phyloP scores from a whole-genome alignment of 2,797 vertebrate genomes.

The Lutjanus campechanus region DNA sequence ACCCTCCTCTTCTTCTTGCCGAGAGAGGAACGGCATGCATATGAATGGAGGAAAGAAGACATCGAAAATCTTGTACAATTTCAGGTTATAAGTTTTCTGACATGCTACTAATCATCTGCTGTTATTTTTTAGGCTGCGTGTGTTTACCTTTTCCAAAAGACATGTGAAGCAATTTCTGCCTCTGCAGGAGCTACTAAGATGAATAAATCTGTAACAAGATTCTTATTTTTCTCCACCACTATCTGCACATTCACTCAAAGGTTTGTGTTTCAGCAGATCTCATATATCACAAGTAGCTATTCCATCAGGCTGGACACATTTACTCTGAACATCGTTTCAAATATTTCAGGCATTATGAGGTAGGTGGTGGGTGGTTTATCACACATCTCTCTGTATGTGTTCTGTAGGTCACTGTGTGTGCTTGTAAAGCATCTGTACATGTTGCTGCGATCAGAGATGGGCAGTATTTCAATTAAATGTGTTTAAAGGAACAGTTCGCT shows the following conservation, averaged over 20 bases:
- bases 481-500: no score
- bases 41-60: slow-evolving; percentile 53
- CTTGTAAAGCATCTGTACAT: slow-evolving; percentile 50
- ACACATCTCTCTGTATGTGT: slow-evolving; percentile 33
- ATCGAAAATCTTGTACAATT: slow-evolving; percentile 44
- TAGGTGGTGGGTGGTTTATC: slow-evolving; percentile 3
- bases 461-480: no score
- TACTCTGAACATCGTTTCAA: slow-evolving; percentile 27
- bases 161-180: slow-evolving; percentile 26
- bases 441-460: slow-evolving; percentile 25
- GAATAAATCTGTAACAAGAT: slow-evolving; percentile 36
- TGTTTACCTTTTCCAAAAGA: slow-evolving; percentile 50
- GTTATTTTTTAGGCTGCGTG: slow-evolving; percentile 44
- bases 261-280: slow-evolving; percentile 44
- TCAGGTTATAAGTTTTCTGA: slow-evolving; percentile 51
- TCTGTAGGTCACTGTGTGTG: slow-evolving; percentile 35
- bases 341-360: slow-evolving; percentile 24
- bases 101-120: slow-evolving; percentile 57
- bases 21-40: slow-evolving; percentile 56
- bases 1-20: slow-evolving; percentile 55
- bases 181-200: slow-evolving; percentile 41
- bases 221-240: slow-evolving; percentile 30
- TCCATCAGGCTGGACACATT: slow-evolving; percentile 30
- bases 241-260: slow-evolving; percentile 34
- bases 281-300: slow-evolving; percentile 21